Conservation (phyloP, 2,113 vertebrate genomes). For the Chlorodrepanis virens region DNA sequence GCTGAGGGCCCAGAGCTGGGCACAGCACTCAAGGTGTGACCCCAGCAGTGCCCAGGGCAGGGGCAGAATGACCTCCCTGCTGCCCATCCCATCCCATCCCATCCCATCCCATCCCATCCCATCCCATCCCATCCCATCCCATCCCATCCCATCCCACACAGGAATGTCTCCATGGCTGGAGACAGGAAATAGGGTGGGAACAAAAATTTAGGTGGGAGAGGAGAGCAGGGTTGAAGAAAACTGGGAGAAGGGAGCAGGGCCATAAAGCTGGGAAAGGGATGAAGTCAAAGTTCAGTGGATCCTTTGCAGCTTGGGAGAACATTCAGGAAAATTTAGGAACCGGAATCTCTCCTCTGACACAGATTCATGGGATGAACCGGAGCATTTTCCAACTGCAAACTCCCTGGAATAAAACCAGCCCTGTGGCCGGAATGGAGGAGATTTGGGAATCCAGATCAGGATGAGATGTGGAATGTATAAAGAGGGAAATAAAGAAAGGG, state of each 20-base stretch:
- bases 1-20: too few relatives aligned
- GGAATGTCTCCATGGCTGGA: background rate
- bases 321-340: background rate
- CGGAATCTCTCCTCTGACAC: background rate
- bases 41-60: background rate
- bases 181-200: background rate
- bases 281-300: background rate
- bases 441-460: background rate
- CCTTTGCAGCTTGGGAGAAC: background rate
- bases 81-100: too few relatives aligned
- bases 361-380: rapidly evolving
- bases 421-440: rapidly evolving
- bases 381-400: background rate
- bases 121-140: background rate
- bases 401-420: background rate
- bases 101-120: too few relatives aligned
- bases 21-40: too few relatives aligned
- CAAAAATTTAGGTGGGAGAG: background rate
- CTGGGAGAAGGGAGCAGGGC: background rate
- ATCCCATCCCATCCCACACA: background rate
- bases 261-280: background rate
- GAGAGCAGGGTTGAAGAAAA: background rate
- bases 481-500: background rate
- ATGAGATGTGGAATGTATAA: background rate
- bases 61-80: background rate